Conservation (phyloP, 2,888 invertebrate genomes). For the Protophormia terraenovae region DNA sequence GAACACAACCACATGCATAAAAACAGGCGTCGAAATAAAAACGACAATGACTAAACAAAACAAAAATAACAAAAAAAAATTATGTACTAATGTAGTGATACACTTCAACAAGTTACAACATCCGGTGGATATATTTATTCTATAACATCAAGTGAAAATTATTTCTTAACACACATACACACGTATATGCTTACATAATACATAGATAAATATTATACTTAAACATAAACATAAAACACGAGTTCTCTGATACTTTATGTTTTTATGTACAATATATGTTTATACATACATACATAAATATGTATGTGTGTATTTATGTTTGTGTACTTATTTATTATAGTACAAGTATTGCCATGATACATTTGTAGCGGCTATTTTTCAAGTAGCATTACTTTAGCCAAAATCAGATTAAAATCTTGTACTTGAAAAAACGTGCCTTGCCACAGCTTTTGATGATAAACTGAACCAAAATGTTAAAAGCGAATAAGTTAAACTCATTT, state of each 20-base stretch:
- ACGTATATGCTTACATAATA: neutral
- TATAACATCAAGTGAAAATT: constrained; percentile 35
- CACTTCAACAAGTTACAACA: constrained; percentile 54
- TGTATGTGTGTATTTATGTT: neutral
- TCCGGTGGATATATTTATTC: constrained; percentile 41
- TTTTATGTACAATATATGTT: neutral
- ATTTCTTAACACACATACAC: neutral
- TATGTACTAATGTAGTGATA: constrained; percentile 16
- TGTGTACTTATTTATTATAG: neutral
- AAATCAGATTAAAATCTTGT: constrained; percentile 25
- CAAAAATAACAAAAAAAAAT: neutral
- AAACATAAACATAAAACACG: neutral
- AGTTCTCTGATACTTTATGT: neutral
- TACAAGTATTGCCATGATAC: neutral
- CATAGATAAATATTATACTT: neutral
- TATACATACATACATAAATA: neutral
- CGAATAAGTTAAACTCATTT: neutral
- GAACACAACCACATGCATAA: neutral
- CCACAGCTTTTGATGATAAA: constrained; percentile 23
- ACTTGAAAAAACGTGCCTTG: constrained; percentile 28
- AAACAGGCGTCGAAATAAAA: constrained; percentile 11
- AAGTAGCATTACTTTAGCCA: constrained; percentile 7
- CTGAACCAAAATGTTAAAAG: neutral
- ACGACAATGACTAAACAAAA: neutral
- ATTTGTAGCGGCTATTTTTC: constrained; percentile 29